Percentiles rank a stretch among this genome's conserved stretches.
Conservation (phyloP, 2,113 vertebrate genomes). For the Chlamydotis undulata region DNA sequence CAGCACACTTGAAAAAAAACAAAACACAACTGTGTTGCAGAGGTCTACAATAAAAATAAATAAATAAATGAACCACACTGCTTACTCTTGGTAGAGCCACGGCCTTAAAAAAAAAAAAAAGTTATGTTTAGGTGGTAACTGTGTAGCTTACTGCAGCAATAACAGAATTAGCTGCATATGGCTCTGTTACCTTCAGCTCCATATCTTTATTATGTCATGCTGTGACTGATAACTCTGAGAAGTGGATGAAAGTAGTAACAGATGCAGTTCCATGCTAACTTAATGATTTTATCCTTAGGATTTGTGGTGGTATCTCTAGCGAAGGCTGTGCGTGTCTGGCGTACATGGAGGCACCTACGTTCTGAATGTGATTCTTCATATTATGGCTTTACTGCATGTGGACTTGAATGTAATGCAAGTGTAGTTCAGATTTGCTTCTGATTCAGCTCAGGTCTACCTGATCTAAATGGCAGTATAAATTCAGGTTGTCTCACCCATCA, state of each 20-base stretch:
- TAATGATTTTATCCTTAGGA: background rate
- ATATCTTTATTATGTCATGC: background rate
- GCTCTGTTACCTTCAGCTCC: background rate
- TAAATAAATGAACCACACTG: background rate
- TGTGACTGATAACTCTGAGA: background rate
- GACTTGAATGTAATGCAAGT: background rate
- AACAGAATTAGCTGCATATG: background rate
- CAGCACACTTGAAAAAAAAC: background rate
- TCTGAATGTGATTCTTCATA: background rate
- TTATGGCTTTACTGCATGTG: background rate
- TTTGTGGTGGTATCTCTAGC: background rate
- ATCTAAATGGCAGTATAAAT: background rate
- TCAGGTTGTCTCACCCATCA: background rate
- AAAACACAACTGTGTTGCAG: background rate
- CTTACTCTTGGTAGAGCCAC: background rate
- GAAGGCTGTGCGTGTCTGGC: background rate
- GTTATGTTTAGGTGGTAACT: background rate
- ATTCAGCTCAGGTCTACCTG: background rate
- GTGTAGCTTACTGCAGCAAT: background rate
- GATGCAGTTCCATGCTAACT: background rate
- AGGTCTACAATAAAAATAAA: background rate
- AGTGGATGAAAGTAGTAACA: background rate
- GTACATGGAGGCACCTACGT: background rate
- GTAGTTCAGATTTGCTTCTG: background rate
- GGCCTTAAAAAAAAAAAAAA: background rate